Conservation (phyloP, 2,888 invertebrate species). For the Biston betularia region DNA sequence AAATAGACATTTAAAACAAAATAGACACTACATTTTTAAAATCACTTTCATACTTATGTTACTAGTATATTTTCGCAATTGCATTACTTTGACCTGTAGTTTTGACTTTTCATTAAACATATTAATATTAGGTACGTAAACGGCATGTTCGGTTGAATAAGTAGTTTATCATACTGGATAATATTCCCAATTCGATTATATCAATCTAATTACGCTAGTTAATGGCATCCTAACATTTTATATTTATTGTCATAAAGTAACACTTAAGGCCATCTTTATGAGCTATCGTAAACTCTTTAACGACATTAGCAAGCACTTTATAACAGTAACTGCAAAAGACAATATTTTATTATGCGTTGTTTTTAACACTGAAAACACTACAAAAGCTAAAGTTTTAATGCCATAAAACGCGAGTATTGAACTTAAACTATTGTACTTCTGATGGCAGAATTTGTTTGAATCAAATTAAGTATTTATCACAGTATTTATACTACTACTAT, state of each 20-base stretch:
- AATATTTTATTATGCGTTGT: conserved; percentile 6
- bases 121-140: no score
- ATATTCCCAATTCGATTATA: neutral
- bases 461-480: no score
- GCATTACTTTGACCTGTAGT: no score
- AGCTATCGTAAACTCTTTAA: conserved; percentile 11
- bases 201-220: neutral
- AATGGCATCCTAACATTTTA: conserved; percentile 2
- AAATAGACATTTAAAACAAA: no score
- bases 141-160: neutral
- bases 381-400: no score
- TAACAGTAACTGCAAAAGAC: conserved; percentile 23
- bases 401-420: neutral
- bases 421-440: neutral
- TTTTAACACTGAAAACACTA: conserved; percentile 1
- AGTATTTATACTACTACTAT: no score
- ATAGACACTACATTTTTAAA: no score
- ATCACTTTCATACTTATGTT: no score
- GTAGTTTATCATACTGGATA: neutral
- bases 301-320: conserved; percentile 11
- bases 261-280: conserved; percentile 2
- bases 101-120: no score
- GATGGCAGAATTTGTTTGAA: neutral
- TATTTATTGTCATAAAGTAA: conserved; percentile 7
- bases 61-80: no score